Base-by-base conservation (phyloP, 2,113 vertebrate species). In the Apteryx mantelli region DNA sequence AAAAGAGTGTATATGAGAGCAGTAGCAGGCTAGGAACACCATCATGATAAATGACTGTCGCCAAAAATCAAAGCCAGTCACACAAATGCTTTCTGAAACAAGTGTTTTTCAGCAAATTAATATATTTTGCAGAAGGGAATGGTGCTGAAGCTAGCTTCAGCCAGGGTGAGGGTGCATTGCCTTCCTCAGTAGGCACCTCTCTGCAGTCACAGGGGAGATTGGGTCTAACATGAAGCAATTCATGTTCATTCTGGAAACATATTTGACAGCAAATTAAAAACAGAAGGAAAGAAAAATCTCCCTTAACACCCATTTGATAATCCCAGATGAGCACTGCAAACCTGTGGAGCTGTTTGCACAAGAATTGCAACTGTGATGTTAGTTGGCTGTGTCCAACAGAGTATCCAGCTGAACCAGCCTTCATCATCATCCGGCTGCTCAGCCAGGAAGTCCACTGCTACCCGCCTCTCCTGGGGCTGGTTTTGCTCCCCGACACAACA, bases 361-460 rank as follows among this genome's bases (percentile, higher is more conserved):
- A 50, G 69, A 52, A 36, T 17, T 52, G 69, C 36, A 73, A 25
- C 25, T 1, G 5, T 53, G 22, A 13, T 55, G 50, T 16, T 82
- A 1, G 2, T 25, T 66, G 30, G n/a, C 55, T 26, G 34, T 42
- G n/a, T 20, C 44, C 40, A 68, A 10, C 36, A 64, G 66, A 55
- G 52, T 38, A 26, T 22, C 42, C 44, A 50, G 6, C 34, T 36
- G 42, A 52, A 11, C 13, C 17, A 25, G 28, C 21, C 34, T 82
- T 63, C 65, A 56, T 28, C 56, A 40, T 28, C 30, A 34, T 17
- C 15, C 5, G 46, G 3, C 19, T 50, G 36, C 53, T 88, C 34
- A 55, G 63, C 1, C 0, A 2, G 8, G 64, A 36, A 53, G 65
- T 50, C 13, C n/a, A 11, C n/a, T 0, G 0, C 19, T 71, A 63